Evolutionary conservation across 2,797 vertebrate species (phyloP), one percentile per base, ranked within the genome.

Genomic region (Lepilemur septentrionalis): DNA sequence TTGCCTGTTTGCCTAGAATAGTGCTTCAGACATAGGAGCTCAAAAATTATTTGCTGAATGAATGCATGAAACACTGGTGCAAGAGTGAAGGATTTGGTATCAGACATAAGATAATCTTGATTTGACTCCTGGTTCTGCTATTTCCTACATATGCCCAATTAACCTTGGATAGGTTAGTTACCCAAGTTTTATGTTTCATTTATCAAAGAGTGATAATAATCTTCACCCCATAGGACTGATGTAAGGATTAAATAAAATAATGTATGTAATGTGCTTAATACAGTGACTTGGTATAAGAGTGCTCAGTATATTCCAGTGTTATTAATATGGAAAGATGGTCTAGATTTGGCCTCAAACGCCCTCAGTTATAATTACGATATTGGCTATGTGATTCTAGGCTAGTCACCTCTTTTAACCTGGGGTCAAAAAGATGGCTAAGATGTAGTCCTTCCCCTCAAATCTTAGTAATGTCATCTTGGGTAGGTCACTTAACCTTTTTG

Each of bases 171-270:
- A 88, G 79, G 52, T 67, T 88, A 83, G 2, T 87, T 46, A 87
- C 5, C 17, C 52, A 73, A 22, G 8, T 84, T 92, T 90, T 57
- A 70, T 22, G 48, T 80, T 78, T 93, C 18, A 78, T 65, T 35
- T 84, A 81, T 76, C 57, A 91, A 95, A 94, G 22, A 94, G n/a
- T 87, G 35, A 69, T 91, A 57, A 82, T 43, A 86, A 92, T 41
- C 22, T 32, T 43, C 11, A 63, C 1, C 2, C 15, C 38, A 92
- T 15, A 94, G 38, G 4, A 97, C 2, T 87, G 28, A 35, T 76
- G 25, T 78, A 94, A 67, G 18, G 13, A 92, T 85, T 79, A 80
- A 94, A 92, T 65, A 80, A 86, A 79, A 72, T n/a, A 89, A 91
- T 30, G 9, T 28, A 88, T 38, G 9, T 32, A 94, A 89, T 61